Conservation (phyloP, 2,113 vertebrate genomes). For the Illadopsis cleaveri region DNA sequence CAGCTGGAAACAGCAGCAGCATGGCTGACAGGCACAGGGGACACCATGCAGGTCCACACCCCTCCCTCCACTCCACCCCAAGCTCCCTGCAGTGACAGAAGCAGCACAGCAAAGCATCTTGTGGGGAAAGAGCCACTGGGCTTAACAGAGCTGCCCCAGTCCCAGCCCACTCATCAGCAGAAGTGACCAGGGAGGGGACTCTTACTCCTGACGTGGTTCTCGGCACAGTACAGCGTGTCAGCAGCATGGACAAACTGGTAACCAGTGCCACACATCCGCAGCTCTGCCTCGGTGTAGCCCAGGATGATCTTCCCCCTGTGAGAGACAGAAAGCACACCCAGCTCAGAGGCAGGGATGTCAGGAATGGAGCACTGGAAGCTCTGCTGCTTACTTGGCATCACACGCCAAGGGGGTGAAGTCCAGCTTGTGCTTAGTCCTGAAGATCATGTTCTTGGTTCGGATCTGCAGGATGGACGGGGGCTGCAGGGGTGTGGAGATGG, state of each 20-base stretch:
- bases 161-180: background rate
- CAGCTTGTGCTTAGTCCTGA: constrained; percentile 82
- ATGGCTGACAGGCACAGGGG: background rate
- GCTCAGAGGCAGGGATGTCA: background rate
- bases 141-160: background rate
- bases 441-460: constrained; percentile 78
- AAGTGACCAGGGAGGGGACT: background rate
- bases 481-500: constrained; percentile 79
- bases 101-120: background rate
- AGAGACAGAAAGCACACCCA: accelerated
- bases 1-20: background rate
- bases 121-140: background rate
- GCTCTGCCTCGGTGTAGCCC: constrained; percentile 25
- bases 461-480: constrained; percentile 77
- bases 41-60: background rate
- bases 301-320: background rate
- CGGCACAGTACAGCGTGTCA: background rate
- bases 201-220: constrained; percentile 53
- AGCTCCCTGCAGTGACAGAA: background rate
- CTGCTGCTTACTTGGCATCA: constrained; percentile 73
- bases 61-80: background rate
- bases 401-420: constrained; percentile 80
- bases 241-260: constrained; percentile 42
- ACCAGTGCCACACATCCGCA: background rate
- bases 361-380: background rate